Evolutionary conservation across 1,140 invertebrate species (phyloP), one percentile per base, ranked within the genome.

Genomic region (Sipha flava): DNA sequence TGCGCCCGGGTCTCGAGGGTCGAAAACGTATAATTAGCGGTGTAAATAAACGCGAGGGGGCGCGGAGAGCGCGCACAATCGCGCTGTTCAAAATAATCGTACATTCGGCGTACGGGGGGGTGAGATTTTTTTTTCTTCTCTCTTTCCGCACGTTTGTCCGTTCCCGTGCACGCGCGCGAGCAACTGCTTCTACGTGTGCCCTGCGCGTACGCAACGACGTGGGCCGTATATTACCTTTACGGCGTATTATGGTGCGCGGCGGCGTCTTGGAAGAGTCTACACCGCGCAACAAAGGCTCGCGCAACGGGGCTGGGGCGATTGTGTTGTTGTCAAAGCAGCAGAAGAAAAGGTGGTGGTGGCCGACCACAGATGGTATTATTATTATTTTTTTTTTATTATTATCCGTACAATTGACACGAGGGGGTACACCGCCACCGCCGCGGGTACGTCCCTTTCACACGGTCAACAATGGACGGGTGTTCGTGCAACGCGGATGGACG

Each of bases 331-430:
- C 57, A n/a, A n/a, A n/a, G 57, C 1, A n/a, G 26, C 5, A 29
- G 40, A 59, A 59, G 57, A 59, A 59, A 34, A 59, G 57, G 57
- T 59, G 57, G 26, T 31, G 57, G 29, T 7, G 26, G 40, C 14
- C 40, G 57, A 59, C 57, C 57, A 59, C 57, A 59, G 26, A 59
- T 59, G 57, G 57, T 59, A 59, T 59, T 59, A 59, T 59, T 59
- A 26, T 59, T 59, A 59, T 57, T 31, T 31, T 26, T 57, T 29
- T 57, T 29, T 59, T 59, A 59, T 57, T 31, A 59, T 26, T 57
- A 57, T 57, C 23, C 16, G 57, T 59, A 59, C 57, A 59, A 59
- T 34, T n/a, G 57, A 34, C 57, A n/a, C 18, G 57, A 29, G 23
- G 57, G 57, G 54, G 26, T 16, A 18, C 16, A n/a, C 7, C 10